A percentile compares a stretch with the other conserved stretches of the same genome.
Conservation (phyloP, 2,113 vertebrate species). For the Ornithorhynchus anatinus region DNA sequence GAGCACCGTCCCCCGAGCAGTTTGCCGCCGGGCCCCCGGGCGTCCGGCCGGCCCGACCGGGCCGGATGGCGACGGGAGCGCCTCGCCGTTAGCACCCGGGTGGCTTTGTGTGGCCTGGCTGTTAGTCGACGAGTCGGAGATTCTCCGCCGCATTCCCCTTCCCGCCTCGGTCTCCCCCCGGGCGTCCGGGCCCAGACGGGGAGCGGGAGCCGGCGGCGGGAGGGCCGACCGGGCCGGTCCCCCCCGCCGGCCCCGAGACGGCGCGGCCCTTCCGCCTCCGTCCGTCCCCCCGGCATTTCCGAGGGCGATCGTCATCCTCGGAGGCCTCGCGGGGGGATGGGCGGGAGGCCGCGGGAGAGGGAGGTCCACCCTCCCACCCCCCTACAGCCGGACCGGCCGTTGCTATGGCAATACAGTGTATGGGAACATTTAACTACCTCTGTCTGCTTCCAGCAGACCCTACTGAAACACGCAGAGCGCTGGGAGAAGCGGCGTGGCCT, state of each 20-base stretch:
- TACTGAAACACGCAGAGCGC: constrained; percentile 25
- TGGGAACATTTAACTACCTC: constrained; percentile 52
- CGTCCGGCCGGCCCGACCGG: too few species aligned
- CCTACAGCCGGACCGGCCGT: constrained; percentile 38
- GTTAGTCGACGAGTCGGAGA: too few species aligned
- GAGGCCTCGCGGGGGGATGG: too few species aligned
- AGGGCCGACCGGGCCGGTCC: neutral
- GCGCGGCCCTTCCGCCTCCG: neutral
- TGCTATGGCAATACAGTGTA: constrained; percentile 46
- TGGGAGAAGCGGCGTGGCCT: neutral
- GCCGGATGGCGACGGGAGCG: too few species aligned
- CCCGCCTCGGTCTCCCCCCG: too few species aligned
- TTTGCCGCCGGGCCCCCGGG: too few species aligned
- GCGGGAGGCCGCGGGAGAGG: too few species aligned
- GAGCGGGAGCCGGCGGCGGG: neutral
- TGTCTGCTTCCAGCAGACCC: constrained; percentile 51
- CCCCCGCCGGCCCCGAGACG: neutral
- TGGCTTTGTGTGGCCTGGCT: too few species aligned
- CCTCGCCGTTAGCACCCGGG: too few species aligned
- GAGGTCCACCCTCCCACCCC: neutral
- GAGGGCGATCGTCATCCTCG: neutral
- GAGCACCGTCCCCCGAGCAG: too few species aligned
- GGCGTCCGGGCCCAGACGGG: too few species aligned
- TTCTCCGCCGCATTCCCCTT: too few species aligned
- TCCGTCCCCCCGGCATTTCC: neutral